Evolutionary conservation across 2,888 invertebrate species (phyloP), one percentile per base, ranked within the genome.

Genomic region (Alsophila aescularia): DNA sequence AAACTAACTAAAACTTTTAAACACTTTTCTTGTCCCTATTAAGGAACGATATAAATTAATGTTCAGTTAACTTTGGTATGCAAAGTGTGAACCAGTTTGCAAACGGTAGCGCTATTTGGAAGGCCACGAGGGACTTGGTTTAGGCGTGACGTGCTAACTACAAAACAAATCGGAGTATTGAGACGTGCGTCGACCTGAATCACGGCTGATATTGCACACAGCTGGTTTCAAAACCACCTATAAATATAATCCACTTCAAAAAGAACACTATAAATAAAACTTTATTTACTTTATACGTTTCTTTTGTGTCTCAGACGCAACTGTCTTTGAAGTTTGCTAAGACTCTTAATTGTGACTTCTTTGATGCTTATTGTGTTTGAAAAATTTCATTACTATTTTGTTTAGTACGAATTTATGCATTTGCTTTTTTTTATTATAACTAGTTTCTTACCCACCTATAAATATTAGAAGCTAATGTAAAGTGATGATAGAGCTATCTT

Each of bases 171-270:
- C 45, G 29, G 37, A 18, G 21, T 49, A 43, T 49, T 44, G 52
- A 49, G 44, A 55, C 10, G 35, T 24, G 5, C 8, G 24, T 16
- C 29, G 41, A 52, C 44, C 40, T 41, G 45, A 16, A 37, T 54
- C 27, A 42, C 14, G 49, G 44, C 32, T 40, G 34, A 57, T 51
- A 52, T 52, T 27, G 55, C 62, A 52, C 57, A 41, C 57, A 58
- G 35, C 59, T 59, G 54, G 9, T 39, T 54, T 62, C 61, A 53
- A 45, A 27, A n/a, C 13, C 9, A 42, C 51, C 61, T 69, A 66
- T 79, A 81, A 79, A 79, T 79, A 72, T 71, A 75, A 68, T 60
- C 58, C 57, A 70, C 73, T 75, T 72, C 65, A 71, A 67, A 70
- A 69, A 59, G 65, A 72, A 65, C 29, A 13, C 3, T 65, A 64